Evolutionary conservation across 2,888 invertebrate species (phyloP), one percentile per base, ranked within the genome.

Genomic region (Tachystola acroxantha): DNA sequence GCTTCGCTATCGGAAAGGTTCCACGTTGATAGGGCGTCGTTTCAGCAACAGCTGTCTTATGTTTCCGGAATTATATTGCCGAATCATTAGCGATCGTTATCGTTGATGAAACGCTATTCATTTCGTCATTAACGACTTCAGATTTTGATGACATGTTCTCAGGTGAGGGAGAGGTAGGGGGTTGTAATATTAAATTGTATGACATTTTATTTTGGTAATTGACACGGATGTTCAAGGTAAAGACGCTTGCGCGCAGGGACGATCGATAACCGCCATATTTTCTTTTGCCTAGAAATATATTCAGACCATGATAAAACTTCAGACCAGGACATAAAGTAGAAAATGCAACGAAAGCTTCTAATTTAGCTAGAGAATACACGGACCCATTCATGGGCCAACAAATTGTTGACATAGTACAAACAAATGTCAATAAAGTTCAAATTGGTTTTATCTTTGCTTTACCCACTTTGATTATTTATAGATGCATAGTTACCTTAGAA

Each of bases 231-330:
- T 43, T 36, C 26, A 60, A 11, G 10, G 24, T 4, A 24, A 27
- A 51, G 62, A 81, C 84, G 84, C 84, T 70, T 84, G 84, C 84
- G 84, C 82, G 80, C 47, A 48, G 46, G 38, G 40, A 42, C 62
- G 73, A 80, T 82, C 84, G 69, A 84, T 84, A 76, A 33, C 39
- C 52, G 49, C 42, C 39, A 36, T 41, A 26, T 32, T 32, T 13
- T 29, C 22, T 24, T 13, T 14, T 13, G 12, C 20, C 22, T 33
- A 28, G 9, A 13, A 14, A 37, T 16, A 10, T 11, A 36, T 19
- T 33, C 13, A 31, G 16, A 22, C 10, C 7, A 30, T 10, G 24
- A 24, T 2, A 16, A 36, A 34, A 37, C 48, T 43, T 60, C 39
- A 12, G 7, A 7, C 36, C 12, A 39, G 7, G 19, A n/a, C 1